phyloP scores from a whole-genome alignment of 2,113 vertebrate genomes.

The Mastomys coucha region DNA sequence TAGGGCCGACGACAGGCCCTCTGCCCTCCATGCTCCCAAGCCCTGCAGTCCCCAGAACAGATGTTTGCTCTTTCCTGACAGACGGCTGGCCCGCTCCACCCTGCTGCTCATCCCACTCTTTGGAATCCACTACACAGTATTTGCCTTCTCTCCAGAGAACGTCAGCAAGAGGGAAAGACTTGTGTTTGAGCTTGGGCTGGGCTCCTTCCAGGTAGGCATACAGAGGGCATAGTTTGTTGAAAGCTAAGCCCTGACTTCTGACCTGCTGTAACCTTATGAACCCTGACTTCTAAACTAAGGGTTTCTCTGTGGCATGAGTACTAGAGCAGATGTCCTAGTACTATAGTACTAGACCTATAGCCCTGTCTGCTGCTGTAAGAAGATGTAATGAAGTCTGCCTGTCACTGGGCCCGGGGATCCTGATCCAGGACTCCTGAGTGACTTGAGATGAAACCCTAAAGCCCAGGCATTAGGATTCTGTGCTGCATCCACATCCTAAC shows the following conservation, averaged over 20 bases:
- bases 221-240: not conserved
- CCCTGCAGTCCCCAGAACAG: not conserved
- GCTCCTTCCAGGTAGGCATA: conserved; percentile 95
- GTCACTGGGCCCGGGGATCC: not conserved
- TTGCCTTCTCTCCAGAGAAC: conserved; percentile 98
- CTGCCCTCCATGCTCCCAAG: not conserved
- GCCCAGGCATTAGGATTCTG: not conserved
- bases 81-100: conserved; percentile 96
- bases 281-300: not conserved
- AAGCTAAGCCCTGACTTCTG: not conserved
- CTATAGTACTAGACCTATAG: too few relatives aligned
- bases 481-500: not conserved
- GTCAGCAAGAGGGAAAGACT: conserved; percentile 97
- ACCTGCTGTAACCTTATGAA: not conserved
- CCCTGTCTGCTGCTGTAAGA: not conserved
- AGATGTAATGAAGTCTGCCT: not conserved
- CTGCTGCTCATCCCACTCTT: conserved; percentile 98
- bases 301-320: not conserved
- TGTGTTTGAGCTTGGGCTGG: conserved; percentile 97
- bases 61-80: conserved; percentile 81
- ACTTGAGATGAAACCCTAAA: not conserved
- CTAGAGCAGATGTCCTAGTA: not conserved
- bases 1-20: not conserved
- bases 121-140: conserved; percentile 99
- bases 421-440: not conserved